Conservation (phyloP, 2,888 invertebrate species). For the Nomada ruficornis region DNA sequence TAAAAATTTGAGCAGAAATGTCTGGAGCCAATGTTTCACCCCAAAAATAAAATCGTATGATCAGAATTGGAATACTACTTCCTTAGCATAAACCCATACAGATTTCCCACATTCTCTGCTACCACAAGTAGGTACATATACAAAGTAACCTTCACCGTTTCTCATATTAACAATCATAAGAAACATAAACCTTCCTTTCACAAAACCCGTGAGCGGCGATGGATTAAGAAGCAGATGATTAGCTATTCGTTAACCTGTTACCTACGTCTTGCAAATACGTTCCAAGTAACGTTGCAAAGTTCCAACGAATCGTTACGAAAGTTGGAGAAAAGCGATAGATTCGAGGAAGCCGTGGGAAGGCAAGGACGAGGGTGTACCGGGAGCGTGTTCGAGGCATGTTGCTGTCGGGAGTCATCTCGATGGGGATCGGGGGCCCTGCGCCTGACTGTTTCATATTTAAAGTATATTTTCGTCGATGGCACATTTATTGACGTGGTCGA, state of each 20-base stretch:
- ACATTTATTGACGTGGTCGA: slow-evolving; percentile 76
- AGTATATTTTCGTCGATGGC: slow-evolving; percentile 80
- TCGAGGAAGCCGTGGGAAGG: slow-evolving; percentile 45
- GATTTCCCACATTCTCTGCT: no score
- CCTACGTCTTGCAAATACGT: not conserved
- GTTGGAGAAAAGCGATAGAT: slow-evolving; percentile 58
- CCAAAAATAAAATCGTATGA: no score
- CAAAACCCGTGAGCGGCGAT: no score
- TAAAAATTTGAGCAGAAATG: no score
- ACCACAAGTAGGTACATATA: no score
- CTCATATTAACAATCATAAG: no score
- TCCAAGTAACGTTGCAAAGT: slow-evolving; percentile 40
- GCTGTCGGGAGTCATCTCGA: slow-evolving; percentile 78
- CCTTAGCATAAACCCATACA: no score
- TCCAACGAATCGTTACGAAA: slow-evolving; percentile 57
- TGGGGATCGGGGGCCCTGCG: slow-evolving; percentile 78
- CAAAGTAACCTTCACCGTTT: no score
- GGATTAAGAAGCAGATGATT: slow-evolving; percentile 16
- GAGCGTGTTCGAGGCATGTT: slow-evolving; percentile 72
- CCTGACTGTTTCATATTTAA: slow-evolving; percentile 84
- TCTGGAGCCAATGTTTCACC: no score
- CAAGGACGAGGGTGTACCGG: slow-evolving; percentile 33
- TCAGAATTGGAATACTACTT: no score
- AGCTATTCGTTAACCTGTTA: slow-evolving; percentile 32
- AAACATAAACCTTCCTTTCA: no score